Base-by-base conservation (phyloP, 2,888 invertebrate species). In the Lathronympha strigana region DNA sequence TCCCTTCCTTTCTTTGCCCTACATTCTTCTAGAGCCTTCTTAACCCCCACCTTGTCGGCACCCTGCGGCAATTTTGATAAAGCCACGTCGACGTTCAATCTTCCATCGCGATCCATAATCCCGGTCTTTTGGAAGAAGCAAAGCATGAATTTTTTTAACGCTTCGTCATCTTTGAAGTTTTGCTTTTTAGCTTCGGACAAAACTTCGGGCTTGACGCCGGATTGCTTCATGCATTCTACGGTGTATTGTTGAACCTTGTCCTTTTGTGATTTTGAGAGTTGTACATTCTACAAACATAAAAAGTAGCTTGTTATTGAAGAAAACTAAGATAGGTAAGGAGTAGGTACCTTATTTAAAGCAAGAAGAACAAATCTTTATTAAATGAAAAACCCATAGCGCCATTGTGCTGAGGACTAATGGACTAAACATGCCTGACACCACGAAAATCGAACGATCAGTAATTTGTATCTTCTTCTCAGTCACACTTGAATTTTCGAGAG, bases 221-320 rank as follows among this genome's bases (percentile, higher is more conserved):
- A 75, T 71, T 88, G 81, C 63, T 85, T 88, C 2, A 86, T 74
- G 68, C 90, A 90, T 69, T 86, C 84, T 5, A 78, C 64, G 0
- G 77, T 74, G 61, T 75, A 71, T 49, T 83, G 71, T 2, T 74
- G 72, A 0, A 79, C 86, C 69, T 82, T 87, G 4, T 87, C 87
- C 19, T 74, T 84, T 67, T 87, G 86, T 0, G 75, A 67, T 21
- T 77, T 75, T 0, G 83, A 75, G 2, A 88, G 74, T 21, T 83
- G 80, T 2, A 82, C 81, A 43, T 77, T 81, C 88, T 89, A 77
- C 8, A 74, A 70, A 49, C 19, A 28, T 25, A 53, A 19, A 31
- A 9, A 31, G n/a, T 38, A 38, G 0, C 15, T n/a, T 6, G 15
- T 15, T 38, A n/a, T 33, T 33, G 1, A 33, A 5, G 13, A 9